A percentile compares a stretch with the other conserved stretches of the same genome.
Evolutionary conservation across 2,888 invertebrate genomes (phyloP).

Genomic region (Leptopilina syphax): DNA sequence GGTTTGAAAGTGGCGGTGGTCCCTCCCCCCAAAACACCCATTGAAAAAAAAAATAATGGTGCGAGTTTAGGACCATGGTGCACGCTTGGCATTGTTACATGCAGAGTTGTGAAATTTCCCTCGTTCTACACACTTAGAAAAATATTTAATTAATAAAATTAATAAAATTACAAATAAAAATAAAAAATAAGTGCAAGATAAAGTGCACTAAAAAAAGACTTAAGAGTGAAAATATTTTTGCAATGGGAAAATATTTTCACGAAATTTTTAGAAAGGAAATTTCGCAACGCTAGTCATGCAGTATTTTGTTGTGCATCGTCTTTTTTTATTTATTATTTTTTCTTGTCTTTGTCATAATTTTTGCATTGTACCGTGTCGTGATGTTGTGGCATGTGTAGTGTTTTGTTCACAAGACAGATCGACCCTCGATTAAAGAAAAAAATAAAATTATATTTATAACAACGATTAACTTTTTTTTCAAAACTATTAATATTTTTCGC

Average conservation of each 20-base stretch:
- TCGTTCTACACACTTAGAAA: no score
- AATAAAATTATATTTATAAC: conserved; percentile 1
- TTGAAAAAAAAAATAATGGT: conserved; percentile 4
- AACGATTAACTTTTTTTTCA: neutral
- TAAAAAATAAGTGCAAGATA: neutral
- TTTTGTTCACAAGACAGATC: conserved; percentile 43
- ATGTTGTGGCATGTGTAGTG: conserved; percentile 70
- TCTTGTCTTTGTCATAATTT: conserved; percentile 56
- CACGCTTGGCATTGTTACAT: conserved; percentile 63
- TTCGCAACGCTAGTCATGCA: conserved; percentile 34
- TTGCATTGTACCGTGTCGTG: conserved; percentile 64
- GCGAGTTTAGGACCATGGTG: conserved; percentile 58
- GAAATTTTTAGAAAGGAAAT: conserved; percentile 18
- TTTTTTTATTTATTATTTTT: conserved; percentile 48
- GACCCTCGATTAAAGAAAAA: conserved; percentile 29
- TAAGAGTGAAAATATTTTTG: neutral
- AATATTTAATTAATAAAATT: conserved; percentile 3
- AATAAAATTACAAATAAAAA: neutral
- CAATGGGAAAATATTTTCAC: neutral
- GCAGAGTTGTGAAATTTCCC: conserved; percentile 33
- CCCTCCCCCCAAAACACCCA: no score
- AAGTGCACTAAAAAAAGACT: neutral
- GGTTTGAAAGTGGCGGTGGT: conserved; percentile 37
- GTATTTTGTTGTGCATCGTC: conserved; percentile 50
- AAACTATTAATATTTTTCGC: neutral